Evolutionary conservation across 2,888 invertebrate species (phyloP), one percentile per base, ranked within the genome.

Genomic region (Charanyca ferruginea): DNA sequence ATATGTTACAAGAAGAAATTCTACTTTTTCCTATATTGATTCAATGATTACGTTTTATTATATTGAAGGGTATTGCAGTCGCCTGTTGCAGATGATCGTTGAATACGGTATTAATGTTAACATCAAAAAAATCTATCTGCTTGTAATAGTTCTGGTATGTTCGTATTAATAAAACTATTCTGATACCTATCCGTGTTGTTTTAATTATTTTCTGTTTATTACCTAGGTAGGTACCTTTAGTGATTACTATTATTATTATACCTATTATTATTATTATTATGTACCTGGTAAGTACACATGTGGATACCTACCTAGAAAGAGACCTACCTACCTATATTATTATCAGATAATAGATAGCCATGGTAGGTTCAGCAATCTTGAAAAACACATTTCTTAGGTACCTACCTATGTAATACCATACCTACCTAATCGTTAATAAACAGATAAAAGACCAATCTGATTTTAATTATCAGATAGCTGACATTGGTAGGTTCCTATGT

Each of bases 141-240:
- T 42, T 44, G n/a, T 9, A 51, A 22, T 13, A 38, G 4, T 25
- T 57, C 38, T 20, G 11, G 9, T 20, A 20, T 38, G 5, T n/a
- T 66, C 35, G 13, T 35, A 49, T 38, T 25, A 58, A 28, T 44
- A 68, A 68, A 68, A n/a, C 2, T 25, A 28, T 8, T n/a, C 0
- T 16, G 7, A 28, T 59, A n/a, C n/a, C n/a, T 57, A 68, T 7
- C 9, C 9, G 13, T 51, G 11, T 51, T 51, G 44, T 68, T 59
- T 67, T 41, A 9, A 52, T 68, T 67, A 59, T 49, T 48, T 23
- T 32, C 5, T 38, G 2, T 35, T 5, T 9, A 22, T 32, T 25
- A 25, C 6, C 3, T 25, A 25, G 25, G 4, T 25, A n/a, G n/a
- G n/a, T 32, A 32, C 32, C 32, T 32, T 38, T 38, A 38, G 4